A percentile compares a stretch with the other conserved stretches of the same genome.
Evolutionary conservation across 2,888 invertebrate species (phyloP).

Genomic region (Hirudinaria manillensis): DNA sequence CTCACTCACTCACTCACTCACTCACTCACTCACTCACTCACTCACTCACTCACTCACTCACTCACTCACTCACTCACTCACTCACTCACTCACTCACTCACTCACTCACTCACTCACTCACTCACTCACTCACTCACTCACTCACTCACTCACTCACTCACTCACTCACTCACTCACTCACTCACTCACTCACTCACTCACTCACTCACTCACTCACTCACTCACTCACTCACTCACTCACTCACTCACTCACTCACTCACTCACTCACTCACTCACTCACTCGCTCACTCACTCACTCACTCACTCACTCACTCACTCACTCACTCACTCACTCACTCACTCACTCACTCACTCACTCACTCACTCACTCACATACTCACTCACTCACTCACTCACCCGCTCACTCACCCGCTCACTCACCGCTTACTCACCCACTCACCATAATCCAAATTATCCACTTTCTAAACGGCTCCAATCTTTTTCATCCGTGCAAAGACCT

Average conservation of each 20-base stretch:
- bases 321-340: neutral
- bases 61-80: neutral
- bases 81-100: neutral
- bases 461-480: too few species aligned
- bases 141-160: neutral
- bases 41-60: neutral
- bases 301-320: constrained; percentile 2
- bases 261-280: neutral
- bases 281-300: neutral
- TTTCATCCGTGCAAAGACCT: too few species aligned
- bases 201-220: too few species aligned
- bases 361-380: neutral
- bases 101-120: neutral
- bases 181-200: too few species aligned
- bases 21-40: neutral
- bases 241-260: neutral
- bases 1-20: neutral
- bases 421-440: too few species aligned
- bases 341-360: neutral
- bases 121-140: neutral
- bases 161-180: neutral
- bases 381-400: neutral
- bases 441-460: too few species aligned
- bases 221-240: too few species aligned
- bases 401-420: neutral